Evolutionary conservation across 2,888 invertebrate genomes (phyloP).

Genomic region (Drosophila helvetica): DNA sequence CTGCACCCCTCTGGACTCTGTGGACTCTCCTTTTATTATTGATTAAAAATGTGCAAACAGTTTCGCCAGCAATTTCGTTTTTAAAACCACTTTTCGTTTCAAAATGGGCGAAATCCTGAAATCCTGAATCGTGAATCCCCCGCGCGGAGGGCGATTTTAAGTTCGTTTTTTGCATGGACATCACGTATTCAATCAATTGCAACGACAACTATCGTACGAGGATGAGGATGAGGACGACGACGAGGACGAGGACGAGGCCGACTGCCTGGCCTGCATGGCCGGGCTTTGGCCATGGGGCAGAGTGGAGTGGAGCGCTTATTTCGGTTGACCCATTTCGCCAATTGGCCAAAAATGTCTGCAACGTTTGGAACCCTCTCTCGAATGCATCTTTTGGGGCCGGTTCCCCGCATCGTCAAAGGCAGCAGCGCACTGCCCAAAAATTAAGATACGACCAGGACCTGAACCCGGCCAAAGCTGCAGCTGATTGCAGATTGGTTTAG

Average conservation of each 20-base stretch:
- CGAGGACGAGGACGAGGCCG: conserved; percentile 23
- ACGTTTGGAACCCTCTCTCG: conserved; percentile 29
- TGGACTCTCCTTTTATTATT: conserved; percentile 55
- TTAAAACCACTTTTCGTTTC: conserved; percentile 77
- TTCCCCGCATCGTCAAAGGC: conserved; percentile 40
- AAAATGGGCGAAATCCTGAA: conserved; percentile 23
- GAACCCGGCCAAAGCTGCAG: conserved; percentile 65
- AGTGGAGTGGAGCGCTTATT: conserved; percentile 56
- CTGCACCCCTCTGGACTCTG: not conserved
- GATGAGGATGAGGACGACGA: conserved; percentile 7
- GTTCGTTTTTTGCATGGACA: conserved; percentile 78
- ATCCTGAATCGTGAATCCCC: not conserved
- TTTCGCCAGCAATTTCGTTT: conserved; percentile 75
- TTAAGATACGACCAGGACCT: conserved; percentile 62
- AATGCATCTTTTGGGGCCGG: conserved; percentile 47
- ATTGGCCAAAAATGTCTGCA: conserved; percentile 70
- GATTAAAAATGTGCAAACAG: conserved; percentile 80
- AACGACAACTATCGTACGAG: conserved; percentile 59
- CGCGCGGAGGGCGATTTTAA: conserved; percentile 63
- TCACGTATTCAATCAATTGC: conserved; percentile 80
- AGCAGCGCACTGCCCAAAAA: conserved; percentile 46
- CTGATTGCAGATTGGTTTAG: conserved; percentile 78
- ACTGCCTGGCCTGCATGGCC: not conserved
- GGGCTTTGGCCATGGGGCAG: not conserved
- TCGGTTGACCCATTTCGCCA: conserved; percentile 75